Evolutionary conservation across 2,888 invertebrate species (phyloP).

Genomic region (Glyphotaelius pellucidus): DNA sequence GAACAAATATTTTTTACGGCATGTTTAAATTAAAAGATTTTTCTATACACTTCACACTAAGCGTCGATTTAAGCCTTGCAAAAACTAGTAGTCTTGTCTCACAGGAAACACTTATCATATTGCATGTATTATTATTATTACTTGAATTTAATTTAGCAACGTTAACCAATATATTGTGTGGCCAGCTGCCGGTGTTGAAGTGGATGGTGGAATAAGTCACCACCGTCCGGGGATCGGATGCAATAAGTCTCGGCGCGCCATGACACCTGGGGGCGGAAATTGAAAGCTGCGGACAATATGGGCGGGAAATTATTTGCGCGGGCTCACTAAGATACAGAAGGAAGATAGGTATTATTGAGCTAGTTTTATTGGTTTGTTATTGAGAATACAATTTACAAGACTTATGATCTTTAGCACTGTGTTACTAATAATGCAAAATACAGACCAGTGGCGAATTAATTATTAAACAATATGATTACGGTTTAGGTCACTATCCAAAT

Average conservation of each 20-base stretch:
- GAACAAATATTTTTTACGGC: neutral
- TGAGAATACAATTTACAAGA: neutral
- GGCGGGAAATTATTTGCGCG: slow-evolving; percentile 24
- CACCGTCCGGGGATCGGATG: slow-evolving; percentile 29
- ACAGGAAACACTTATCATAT: slow-evolving; percentile 22
- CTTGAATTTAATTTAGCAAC: neutral
- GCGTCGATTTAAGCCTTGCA: neutral
- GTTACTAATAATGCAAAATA: too few relatives aligned
- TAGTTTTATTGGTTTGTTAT: neutral
- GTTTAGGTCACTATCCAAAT: too few relatives aligned
- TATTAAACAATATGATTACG: too few relatives aligned
- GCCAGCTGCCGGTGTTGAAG: slow-evolving; percentile 35
- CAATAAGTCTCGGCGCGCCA: slow-evolving; percentile 25
- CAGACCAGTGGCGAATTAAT: too few relatives aligned
- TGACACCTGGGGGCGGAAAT: slow-evolving; percentile 41
- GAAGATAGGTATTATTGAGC: neutral
- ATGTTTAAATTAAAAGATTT: neutral
- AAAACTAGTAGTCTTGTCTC: neutral
- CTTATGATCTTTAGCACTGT: too few relatives aligned
- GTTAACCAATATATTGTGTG: neutral
- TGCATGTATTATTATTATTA: neutral
- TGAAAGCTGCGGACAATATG: slow-evolving; percentile 23
- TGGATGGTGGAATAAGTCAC: slow-evolving; percentile 39
- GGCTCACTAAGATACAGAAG: neutral
- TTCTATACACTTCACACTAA: neutral